These are phyloP conservation scores for Dissostichus mawsoni DNA, from an alignment of 2,113 vertebrate species.

Conservation along the genomic window DNA sequence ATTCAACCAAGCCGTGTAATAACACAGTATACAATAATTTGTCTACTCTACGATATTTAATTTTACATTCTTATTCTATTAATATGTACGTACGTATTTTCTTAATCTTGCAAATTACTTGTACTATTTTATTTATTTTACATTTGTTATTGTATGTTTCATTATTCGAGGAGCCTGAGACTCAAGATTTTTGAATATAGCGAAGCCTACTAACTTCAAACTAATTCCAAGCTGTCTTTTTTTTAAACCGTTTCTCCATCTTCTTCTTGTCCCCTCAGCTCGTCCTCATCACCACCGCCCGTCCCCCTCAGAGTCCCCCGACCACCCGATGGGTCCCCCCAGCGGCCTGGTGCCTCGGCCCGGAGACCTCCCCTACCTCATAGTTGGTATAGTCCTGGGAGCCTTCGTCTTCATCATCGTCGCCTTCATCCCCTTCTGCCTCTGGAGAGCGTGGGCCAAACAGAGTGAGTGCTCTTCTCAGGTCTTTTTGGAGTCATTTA, in stretches of 20 bases:
- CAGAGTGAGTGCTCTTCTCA: constrained; percentile 88
- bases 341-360: constrained; percentile 88
- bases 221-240: not conserved
- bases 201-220: too few species aligned
- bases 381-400: constrained; percentile 92
- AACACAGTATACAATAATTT: too few species aligned
- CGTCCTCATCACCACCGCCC: constrained; percentile 85
- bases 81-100: too few species aligned
- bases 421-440: constrained; percentile 95
- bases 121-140: too few species aligned
- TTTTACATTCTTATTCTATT: too few species aligned
- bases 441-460: constrained; percentile 97
- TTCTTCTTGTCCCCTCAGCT: constrained; percentile 69
- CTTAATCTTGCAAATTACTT: too few species aligned
- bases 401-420: constrained; percentile 94
- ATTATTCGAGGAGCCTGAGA: too few species aligned
- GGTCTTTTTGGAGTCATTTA: not conserved
- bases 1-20: too few species aligned
- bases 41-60: too few species aligned
- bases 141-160: too few species aligned
- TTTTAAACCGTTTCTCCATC: not conserved
- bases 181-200: too few species aligned
- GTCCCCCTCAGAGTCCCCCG: constrained; percentile 75
- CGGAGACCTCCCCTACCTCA: constrained; percentile 93
- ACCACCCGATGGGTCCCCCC: not conserved